phyloP scores from a whole-genome alignment of 1,140 invertebrate genomes.

The Diprion similis region DNA sequence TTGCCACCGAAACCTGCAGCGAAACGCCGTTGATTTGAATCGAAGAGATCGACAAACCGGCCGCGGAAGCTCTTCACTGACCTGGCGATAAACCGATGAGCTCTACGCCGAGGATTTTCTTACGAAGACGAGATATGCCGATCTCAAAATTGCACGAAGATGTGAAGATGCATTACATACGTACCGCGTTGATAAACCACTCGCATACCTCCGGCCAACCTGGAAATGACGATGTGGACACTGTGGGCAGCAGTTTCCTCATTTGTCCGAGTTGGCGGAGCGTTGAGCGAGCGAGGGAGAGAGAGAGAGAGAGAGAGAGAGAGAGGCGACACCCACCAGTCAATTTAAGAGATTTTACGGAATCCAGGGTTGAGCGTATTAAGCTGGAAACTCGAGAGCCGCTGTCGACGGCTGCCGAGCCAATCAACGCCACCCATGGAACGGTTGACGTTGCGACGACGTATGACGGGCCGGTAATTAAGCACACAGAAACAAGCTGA shows the following conservation, averaged over 20 bases:
- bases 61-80: no score
- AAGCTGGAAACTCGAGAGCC: background rate
- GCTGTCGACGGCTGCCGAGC: background rate
- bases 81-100: no score
- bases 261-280: background rate
- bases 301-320: background rate
- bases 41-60: no score
- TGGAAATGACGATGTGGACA: background rate
- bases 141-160: no score
- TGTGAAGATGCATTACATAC: no score
- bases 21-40: no score
- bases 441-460: background rate
- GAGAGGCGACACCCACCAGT: background rate
- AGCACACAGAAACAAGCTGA: background rate
- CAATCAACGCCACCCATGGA: constrained; percentile 4
- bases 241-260: background rate
- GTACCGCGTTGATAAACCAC: no score
- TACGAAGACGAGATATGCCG: no score
- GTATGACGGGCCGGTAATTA: background rate
- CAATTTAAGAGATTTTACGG: constrained; percentile 5
- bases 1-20: no score
- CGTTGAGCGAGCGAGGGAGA: background rate
- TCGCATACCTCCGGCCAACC: background rate
- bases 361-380: background rate
- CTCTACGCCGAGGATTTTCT: no score